These are phyloP conservation scores for Musca vetustissima DNA, from an alignment of 1,140 invertebrate species.

Conservation along the genomic window DNA sequence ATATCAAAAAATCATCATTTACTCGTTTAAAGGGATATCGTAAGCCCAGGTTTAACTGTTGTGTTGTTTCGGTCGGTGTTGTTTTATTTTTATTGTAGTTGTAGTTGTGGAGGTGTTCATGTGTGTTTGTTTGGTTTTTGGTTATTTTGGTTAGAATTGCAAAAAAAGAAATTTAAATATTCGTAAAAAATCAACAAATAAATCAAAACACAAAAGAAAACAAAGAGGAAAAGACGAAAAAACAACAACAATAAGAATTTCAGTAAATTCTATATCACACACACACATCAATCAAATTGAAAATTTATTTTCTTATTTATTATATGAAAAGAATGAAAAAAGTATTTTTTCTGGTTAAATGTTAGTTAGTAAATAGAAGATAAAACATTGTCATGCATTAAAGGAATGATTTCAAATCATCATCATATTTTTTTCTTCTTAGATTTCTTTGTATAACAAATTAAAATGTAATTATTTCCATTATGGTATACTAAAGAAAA, in stretches of 20 bases:
- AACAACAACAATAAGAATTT: slow-evolving; percentile 15
- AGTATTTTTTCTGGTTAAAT: too few relatives aligned
- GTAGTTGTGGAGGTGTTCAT: neutral
- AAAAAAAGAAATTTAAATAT: slow-evolving; percentile 11
- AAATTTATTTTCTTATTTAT: neutral
- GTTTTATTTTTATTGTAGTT: too few relatives aligned
- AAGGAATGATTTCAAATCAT: too few relatives aligned
- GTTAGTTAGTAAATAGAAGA: neutral
- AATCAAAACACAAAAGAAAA: slow-evolving; percentile 2
- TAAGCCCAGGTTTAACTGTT: slow-evolving; percentile 32
- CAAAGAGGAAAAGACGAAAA: slow-evolving; percentile 26
- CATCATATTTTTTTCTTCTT: too few relatives aligned
- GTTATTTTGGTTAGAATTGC: neutral
- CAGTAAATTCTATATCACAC: neutral
- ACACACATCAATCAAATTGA: too few relatives aligned
- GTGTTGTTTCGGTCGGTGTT: too few relatives aligned
- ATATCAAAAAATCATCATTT: slow-evolving; percentile 7
- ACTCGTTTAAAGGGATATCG: slow-evolving; percentile 32
- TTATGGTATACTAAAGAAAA: too few relatives aligned
- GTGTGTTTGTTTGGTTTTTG: slow-evolving; percentile 1
- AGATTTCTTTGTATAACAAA: too few relatives aligned
- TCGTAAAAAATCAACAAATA: too few relatives aligned
- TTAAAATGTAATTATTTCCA: too few relatives aligned
- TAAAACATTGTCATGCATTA: slow-evolving; percentile 27
- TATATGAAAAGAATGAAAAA: slow-evolving; percentile 9